Evolutionary conservation across 2,888 invertebrate genomes (phyloP).

Genomic region (Platypus cylindrus): DNA sequence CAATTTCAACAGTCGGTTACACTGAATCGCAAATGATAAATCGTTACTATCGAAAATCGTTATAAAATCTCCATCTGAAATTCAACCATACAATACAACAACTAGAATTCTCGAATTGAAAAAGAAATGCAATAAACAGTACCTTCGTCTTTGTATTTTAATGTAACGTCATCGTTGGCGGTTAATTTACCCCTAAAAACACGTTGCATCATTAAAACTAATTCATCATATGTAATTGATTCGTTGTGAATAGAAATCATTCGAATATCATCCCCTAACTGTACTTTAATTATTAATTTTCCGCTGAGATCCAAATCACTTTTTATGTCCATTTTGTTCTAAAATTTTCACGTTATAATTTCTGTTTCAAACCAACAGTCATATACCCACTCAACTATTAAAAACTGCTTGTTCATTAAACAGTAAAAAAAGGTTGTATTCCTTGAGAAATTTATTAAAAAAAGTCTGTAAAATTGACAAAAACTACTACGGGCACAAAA

Average conservation of each 20-base stretch:
- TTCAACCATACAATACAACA: not conserved
- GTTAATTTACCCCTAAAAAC: conserved; percentile 51
- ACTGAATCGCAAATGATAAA: conserved; percentile 55
- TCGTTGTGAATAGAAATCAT: conserved; percentile 60
- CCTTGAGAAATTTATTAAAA: conserved; percentile 17
- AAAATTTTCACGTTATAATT: conserved; percentile 10
- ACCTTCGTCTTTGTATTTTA: conserved; percentile 64
- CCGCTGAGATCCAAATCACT: conserved; percentile 38
- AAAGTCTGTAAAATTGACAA: conserved; percentile 20
- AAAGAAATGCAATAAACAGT: conserved; percentile 18
- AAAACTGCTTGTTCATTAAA: conserved; percentile 16
- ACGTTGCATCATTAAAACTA: conserved; percentile 60
- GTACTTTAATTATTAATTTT: conserved; percentile 43
- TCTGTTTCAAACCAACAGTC: conserved; percentile 4
- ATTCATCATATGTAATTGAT: conserved; percentile 55
- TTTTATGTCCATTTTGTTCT: conserved; percentile 30
- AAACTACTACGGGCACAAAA: conserved; percentile 18
- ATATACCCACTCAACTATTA: conserved; percentile 19
- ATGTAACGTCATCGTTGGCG: conserved; percentile 50
- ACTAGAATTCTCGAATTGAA: no score
- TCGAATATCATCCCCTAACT: conserved; percentile 53
- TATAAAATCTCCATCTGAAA: conserved; percentile 55
- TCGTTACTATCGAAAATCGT: conserved; percentile 60
- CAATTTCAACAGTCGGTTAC: conserved; percentile 50
- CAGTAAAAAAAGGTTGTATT: conserved; percentile 15